Evolutionary conservation across 2,888 invertebrate genomes (phyloP).

Genomic region (Ectemnius lituratus): DNA sequence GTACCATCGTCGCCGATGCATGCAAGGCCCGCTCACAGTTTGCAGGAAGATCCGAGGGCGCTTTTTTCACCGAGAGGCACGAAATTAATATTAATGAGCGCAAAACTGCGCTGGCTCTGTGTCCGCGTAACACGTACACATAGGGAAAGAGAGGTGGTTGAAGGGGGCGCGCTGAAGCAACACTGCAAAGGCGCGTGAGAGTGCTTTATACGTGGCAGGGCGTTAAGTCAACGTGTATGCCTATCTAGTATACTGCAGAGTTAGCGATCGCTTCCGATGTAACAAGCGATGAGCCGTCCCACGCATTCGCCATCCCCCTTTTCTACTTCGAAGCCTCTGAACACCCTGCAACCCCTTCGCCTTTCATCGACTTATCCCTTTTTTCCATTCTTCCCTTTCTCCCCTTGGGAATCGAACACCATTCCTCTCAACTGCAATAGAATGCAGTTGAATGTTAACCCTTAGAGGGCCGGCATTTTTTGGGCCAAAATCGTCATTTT

Average conservation of each 20-base stretch:
- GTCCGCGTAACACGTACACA: neutral
- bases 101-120: conserved; percentile 45
- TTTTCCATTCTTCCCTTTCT: neutral
- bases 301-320: neutral
- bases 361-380: neutral
- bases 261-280: conserved; percentile 15
- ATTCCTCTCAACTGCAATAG: neutral
- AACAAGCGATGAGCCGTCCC: conserved; percentile 13
- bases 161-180: conserved; percentile 29
- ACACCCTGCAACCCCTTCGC: neutral
- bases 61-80: conserved; percentile 47
- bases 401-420: neutral
- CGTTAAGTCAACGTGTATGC: conserved; percentile 30
- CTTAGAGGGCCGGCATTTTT: no score
- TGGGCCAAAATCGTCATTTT: no score
- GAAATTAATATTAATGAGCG: conserved; percentile 56
- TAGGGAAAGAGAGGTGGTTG: neutral
- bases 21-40: conserved; percentile 29
- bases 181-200: conserved; percentile 22
- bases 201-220: neutral
- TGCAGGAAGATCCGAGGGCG: conserved; percentile 45
- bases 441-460: no score
- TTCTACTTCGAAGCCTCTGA: neutral
- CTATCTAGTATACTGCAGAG: conserved; percentile 5
- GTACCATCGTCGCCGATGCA: conserved; percentile 43